Percentiles rank a stretch among this genome's conserved stretches.
Evolutionary conservation across 2,888 invertebrate genomes (phyloP).

Genomic region (Zaprionus obscuricornis): DNA sequence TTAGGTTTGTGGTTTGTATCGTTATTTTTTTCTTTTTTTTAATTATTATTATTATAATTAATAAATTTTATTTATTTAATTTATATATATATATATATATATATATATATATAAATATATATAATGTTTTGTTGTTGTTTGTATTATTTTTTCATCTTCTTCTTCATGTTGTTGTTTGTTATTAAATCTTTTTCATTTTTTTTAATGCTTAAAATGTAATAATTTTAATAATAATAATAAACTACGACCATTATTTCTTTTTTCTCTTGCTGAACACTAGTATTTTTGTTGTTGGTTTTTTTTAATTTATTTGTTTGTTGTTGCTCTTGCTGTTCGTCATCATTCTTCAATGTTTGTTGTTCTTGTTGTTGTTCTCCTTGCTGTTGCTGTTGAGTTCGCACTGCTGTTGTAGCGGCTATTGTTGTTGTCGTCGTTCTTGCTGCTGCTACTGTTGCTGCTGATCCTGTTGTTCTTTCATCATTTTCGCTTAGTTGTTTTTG

Average conservation of each 20-base stretch:
- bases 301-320: constrained; percentile 7
- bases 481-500: constrained; percentile 49
- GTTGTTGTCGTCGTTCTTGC: constrained; percentile 14
- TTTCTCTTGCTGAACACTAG: constrained; percentile 43
- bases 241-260: constrained; percentile 54
- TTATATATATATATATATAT: constrained; percentile 39
- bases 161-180: constrained; percentile 19
- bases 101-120: constrained; percentile 23
- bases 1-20: not conserved
- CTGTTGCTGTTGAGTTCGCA: constrained; percentile 19
- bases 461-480: not conserved
- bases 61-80: constrained; percentile 62
- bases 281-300: constrained; percentile 19
- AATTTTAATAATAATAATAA: constrained; percentile 61
- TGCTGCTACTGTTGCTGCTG: not conserved
- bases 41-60: constrained; percentile 32
- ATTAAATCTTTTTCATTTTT: constrained; percentile 30
- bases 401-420: not conserved
- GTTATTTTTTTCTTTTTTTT: constrained; percentile 10
- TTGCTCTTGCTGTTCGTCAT: constrained; percentile 10
- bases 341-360: too few relatives aligned
- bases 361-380: constrained; percentile 14
- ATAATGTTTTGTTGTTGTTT: constrained; percentile 21
- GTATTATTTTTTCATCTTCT: constrained; percentile 9
- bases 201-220: constrained; percentile 53